Conservation (phyloP, 2,113 vertebrate genomes). For the Pterophyllum scalare region DNA sequence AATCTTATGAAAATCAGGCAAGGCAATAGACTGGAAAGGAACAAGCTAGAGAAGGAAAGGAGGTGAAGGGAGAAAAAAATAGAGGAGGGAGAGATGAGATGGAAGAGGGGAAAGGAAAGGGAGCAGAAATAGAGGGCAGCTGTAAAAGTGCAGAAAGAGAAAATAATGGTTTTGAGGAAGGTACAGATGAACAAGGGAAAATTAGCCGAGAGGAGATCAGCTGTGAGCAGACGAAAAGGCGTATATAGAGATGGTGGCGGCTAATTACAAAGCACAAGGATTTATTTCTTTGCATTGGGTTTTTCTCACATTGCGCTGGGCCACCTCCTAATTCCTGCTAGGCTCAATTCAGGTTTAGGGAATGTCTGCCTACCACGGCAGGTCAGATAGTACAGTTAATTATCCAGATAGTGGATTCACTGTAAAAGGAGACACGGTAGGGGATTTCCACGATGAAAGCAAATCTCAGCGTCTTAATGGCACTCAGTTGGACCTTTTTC, state of each 20-base stretch:
- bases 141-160: slow-evolving; percentile 24
- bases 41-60: slow-evolving; percentile 30
- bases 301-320: slow-evolving; percentile 40
- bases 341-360: slow-evolving; percentile 42
- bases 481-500: slow-evolving; percentile 30
- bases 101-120: not conserved
- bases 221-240: slow-evolving; percentile 23
- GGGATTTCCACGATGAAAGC: slow-evolving; percentile 68
- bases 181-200: slow-evolving; percentile 28
- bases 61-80: slow-evolving; percentile 1
- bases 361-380: slow-evolving; percentile 44
- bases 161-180: slow-evolving; percentile 28
- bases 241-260: slow-evolving; percentile 47
- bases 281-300: slow-evolving; percentile 68
- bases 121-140: slow-evolving; percentile 31
- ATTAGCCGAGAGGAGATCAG: slow-evolving; percentile 54
- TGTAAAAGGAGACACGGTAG: slow-evolving; percentile 62
- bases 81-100: slow-evolving; percentile 6
- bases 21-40: slow-evolving; percentile 66
- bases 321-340: slow-evolving; percentile 55
- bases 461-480: slow-evolving; percentile 53
- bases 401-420: slow-evolving; percentile 58
- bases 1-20: slow-evolving; percentile 73
- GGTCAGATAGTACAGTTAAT: slow-evolving; percentile 67
- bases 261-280: slow-evolving; percentile 72